These are phyloP conservation scores for Thalassarche chlororhynchos DNA, from an alignment of 2,113 vertebrate species.

Conservation along the genomic window DNA sequence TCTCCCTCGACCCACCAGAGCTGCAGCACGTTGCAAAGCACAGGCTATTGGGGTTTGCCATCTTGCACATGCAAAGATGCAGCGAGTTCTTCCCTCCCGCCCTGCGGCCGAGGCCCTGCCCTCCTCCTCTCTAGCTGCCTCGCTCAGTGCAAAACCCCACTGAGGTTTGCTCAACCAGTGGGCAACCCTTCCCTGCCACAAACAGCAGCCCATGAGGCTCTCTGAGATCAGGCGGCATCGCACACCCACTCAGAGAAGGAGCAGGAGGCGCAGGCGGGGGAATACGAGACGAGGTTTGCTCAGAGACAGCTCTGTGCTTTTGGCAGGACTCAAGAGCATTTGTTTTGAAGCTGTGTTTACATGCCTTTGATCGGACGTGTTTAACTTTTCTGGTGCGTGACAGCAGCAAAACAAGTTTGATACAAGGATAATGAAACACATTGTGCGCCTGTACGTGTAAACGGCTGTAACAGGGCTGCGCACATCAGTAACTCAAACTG, in stretches of 20 bases:
- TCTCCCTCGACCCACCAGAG: neutral
- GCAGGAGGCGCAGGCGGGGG: conserved; percentile 12
- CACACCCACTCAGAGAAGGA: neutral
- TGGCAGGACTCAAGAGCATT: conserved; percentile 65
- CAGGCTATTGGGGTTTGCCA: neutral
- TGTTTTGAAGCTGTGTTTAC: conserved; percentile 72
- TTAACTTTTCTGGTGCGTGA: conserved; percentile 68
- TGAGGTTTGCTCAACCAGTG: neutral
- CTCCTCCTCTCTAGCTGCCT: neutral
- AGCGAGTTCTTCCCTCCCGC: neutral
- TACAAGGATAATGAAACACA: conserved; percentile 69
- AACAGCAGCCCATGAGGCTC: neutral
- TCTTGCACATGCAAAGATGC: neutral
- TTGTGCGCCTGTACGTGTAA: conserved; percentile 6
- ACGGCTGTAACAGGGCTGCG: neutral
- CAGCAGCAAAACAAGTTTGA: conserved; percentile 73
- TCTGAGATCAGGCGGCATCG: neutral
- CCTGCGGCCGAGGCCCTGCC: rapidly evolving
- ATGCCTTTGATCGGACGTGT: conserved; percentile 72
- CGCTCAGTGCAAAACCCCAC: neutral
- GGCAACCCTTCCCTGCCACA: neutral
- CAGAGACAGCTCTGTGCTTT: conserved; percentile 46
- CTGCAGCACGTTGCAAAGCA: neutral
- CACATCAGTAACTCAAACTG: neutral
- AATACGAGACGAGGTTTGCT: conserved; percentile 12